A percentile compares a stretch with the other conserved stretches of the same genome.
phyloP scores from a whole-genome alignment of 2,797 vertebrate genomes.

The Thamnophis elegans region DNA sequence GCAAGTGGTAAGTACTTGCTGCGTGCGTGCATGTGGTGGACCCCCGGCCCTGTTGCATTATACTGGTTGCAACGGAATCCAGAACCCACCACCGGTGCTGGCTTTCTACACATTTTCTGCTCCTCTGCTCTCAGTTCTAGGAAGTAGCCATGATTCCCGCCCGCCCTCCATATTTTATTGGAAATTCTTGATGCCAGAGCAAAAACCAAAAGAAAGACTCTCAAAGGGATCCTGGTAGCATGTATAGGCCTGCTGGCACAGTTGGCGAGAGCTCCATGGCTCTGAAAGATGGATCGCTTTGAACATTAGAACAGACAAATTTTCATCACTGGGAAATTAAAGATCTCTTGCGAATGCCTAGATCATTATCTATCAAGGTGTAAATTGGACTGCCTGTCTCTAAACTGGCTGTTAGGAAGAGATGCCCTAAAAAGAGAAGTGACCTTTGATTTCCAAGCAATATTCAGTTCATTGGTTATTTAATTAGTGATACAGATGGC shows the following conservation, averaged over 20 bases:
- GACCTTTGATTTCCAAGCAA: conserved; percentile 49
- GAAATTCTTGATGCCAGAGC: conserved; percentile 48
- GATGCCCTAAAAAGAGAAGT: neutral
- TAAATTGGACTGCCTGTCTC: conserved; percentile 57
- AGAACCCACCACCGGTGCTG: too few relatives aligned
- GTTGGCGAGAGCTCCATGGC: conserved; percentile 56
- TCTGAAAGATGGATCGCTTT: conserved; percentile 58
- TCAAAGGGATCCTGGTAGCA: conserved; percentile 35
- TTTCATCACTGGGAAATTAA: conserved; percentile 69
- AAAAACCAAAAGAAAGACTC: conserved; percentile 52
- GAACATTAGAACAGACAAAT: conserved; percentile 62
- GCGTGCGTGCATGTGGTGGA: too few relatives aligned
- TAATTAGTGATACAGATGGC: conserved; percentile 48
- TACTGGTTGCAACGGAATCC: too few relatives aligned
- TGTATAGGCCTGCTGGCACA: conserved; percentile 43
- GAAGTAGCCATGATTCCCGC: conserved; percentile 56
- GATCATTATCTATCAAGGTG: conserved; percentile 66
- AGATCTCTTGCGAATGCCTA: conserved; percentile 58
- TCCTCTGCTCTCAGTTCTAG: conserved; percentile 55
- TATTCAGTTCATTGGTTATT: conserved; percentile 25
- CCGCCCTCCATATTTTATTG: conserved; percentile 24
- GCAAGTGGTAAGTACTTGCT: too few relatives aligned
- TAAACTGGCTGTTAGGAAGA: conserved; percentile 46
- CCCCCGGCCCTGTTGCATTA: too few relatives aligned
- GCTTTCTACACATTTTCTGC: neutral